A percentile compares a stretch with the other conserved stretches of the same genome.
Conservation (phyloP, 2,113 vertebrate genomes). For the Rhinopomastus cyanomelas region DNA sequence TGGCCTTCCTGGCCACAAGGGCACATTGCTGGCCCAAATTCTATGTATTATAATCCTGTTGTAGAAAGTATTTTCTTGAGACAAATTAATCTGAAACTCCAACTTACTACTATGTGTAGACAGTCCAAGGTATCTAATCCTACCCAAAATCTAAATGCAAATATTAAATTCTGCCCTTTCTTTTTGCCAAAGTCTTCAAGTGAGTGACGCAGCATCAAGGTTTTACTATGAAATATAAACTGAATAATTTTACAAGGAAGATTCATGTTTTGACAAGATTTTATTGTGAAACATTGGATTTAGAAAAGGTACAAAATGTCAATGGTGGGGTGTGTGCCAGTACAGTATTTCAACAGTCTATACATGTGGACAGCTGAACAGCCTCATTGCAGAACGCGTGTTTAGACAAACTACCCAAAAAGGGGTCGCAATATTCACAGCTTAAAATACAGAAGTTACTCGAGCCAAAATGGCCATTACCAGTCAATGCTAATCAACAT, state of each 20-base stretch:
- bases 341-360: conserved; percentile 79
- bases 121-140: neutral
- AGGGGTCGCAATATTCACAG: conserved; percentile 82
- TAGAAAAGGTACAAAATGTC: conserved; percentile 98
- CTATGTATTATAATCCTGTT: neutral
- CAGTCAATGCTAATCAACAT: conserved; percentile 80
- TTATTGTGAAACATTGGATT: conserved; percentile 94
- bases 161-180: neutral
- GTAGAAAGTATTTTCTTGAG: neutral
- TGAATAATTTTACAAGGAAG: neutral
- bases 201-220: fast-evolving
- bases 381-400: conserved; percentile 79
- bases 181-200: neutral
- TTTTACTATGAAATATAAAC: neutral
- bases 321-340: conserved; percentile 84
- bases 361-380: conserved; percentile 81
- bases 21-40: too few relatives aligned
- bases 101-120: neutral
- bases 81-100: neutral
- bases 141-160: neutral
- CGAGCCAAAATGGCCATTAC: conserved; percentile 74
- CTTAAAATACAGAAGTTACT: conserved; percentile 84
- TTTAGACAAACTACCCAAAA: conserved; percentile 84
- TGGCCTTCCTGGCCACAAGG: neutral
- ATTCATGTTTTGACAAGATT: conserved; percentile 83